Percentiles rank a stretch among this genome's conserved stretches.
Evolutionary conservation across 2,888 invertebrate genomes (phyloP).

Genomic region (Tinea semifulvella): DNA sequence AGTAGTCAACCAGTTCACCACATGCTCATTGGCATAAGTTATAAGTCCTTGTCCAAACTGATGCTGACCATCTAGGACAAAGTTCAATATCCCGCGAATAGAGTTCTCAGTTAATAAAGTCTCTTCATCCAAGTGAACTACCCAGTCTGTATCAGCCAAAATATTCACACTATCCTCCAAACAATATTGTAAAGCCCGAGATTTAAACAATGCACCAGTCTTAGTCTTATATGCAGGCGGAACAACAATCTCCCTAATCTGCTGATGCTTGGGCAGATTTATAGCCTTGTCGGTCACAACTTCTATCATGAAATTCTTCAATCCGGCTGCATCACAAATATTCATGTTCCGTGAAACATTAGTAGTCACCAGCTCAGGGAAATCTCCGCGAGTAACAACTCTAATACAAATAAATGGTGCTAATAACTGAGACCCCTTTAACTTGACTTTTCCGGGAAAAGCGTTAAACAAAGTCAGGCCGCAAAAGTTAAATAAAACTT

Average conservation of each 20-base stretch:
- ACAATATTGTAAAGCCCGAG: slow-evolving; percentile 94
- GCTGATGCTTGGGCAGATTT: slow-evolving; percentile 77
- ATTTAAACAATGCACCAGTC: slow-evolving; percentile 93
- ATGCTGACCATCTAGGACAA: slow-evolving; percentile 92
- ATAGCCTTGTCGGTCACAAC: slow-evolving; percentile 93
- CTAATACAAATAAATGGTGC: slow-evolving; percentile 95
- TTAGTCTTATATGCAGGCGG: slow-evolving; percentile 87
- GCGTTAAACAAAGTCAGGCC: slow-evolving; percentile 92
- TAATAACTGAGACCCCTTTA: slow-evolving; percentile 89
- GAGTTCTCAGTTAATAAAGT: slow-evolving; percentile 93
- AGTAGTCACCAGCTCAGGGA: slow-evolving; percentile 86
- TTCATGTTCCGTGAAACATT: slow-evolving; percentile 90
- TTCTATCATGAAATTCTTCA: slow-evolving; percentile 96
- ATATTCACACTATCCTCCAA: slow-evolving; percentile 89
- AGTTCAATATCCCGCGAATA: slow-evolving; percentile 90
- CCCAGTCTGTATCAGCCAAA: slow-evolving; percentile 90
- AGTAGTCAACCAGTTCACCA: slow-evolving; percentile 97
- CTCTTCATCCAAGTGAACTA: slow-evolving; percentile 97
- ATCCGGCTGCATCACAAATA: slow-evolving; percentile 85
- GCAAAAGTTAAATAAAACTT: slow-evolving; percentile 87
- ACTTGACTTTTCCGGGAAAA: slow-evolving; percentile 89
- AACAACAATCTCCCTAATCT: slow-evolving; percentile 89
- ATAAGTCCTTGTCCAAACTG: slow-evolving; percentile 96
- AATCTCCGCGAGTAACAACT: slow-evolving; percentile 94
- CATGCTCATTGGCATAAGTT: slow-evolving; percentile 95